Evolutionary conservation across 2,888 invertebrate species (phyloP).

Genomic region (Autographa pulchrina): DNA sequence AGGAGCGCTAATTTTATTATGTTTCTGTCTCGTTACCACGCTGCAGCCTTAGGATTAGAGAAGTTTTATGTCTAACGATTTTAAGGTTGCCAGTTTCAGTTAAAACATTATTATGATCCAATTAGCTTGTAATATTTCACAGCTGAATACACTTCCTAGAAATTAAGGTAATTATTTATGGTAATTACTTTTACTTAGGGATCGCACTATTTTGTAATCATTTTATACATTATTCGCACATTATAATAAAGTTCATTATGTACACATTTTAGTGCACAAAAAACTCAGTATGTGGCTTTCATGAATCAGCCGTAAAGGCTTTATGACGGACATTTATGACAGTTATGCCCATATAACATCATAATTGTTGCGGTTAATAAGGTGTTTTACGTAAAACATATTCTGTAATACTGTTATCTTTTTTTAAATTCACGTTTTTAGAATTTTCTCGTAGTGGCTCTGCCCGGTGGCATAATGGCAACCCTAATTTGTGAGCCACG

Average conservation of each 20-base stretch:
- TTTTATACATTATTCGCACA: background rate
- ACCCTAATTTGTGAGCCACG: slow-evolving; percentile 17
- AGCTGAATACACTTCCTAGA: background rate
- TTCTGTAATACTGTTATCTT: background rate
- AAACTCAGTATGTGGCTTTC: background rate
- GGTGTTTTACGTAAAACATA: background rate
- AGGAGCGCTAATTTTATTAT: slow-evolving; percentile 30
- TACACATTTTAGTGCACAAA: slow-evolving; percentile 2
- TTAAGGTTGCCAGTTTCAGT: slow-evolving; percentile 9
- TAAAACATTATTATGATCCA: background rate
- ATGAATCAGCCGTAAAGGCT: background rate
- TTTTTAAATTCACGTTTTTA: background rate
- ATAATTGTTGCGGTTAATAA: background rate
- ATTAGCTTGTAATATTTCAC: background rate
- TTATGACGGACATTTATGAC: background rate
- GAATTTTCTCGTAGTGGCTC: background rate
- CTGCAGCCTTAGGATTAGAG: slow-evolving; percentile 10
- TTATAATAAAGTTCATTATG: background rate
- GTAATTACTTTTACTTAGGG: background rate
- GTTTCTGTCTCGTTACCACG: slow-evolving; percentile 13
- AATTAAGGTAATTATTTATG: background rate
- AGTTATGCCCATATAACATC: background rate
- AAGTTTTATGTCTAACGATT: slow-evolving; percentile 10
- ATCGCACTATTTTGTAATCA: background rate
- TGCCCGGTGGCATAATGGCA: slow-evolving; percentile 13